Evolutionary conservation across 1,140 invertebrate species (phyloP).

Genomic region (Parasteatoda tepidariorum): DNA sequence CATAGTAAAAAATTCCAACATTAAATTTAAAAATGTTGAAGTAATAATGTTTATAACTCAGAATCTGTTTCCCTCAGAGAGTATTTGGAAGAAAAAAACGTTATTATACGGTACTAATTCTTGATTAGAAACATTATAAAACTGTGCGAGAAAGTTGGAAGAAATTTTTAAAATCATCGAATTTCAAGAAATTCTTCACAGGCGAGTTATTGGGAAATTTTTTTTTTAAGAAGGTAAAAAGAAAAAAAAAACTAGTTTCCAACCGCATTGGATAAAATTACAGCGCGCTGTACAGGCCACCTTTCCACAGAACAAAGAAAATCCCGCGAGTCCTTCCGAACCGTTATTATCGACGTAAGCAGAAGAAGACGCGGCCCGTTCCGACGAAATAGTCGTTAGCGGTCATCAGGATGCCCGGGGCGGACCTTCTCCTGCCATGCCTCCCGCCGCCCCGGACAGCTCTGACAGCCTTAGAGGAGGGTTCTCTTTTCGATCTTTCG

Average conservation of each 20-base stretch:
- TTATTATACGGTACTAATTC: too few relatives aligned
- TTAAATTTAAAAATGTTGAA: too few relatives aligned
- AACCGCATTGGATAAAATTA: neutral
- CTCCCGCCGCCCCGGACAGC: neutral
- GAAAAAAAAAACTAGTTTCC: neutral
- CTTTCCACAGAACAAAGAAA: slow-evolving; percentile 28
- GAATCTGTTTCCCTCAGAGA: too few relatives aligned
- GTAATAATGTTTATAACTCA: too few relatives aligned
- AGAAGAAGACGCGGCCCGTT: slow-evolving; percentile 7
- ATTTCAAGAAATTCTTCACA: too few relatives aligned
- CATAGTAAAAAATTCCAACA: too few relatives aligned
- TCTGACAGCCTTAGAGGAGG: slow-evolving; percentile 7
- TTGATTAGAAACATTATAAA: too few relatives aligned
- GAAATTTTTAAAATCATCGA: too few relatives aligned
- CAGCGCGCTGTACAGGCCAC: neutral
- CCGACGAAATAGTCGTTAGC: slow-evolving; percentile 9
- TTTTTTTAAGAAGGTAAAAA: neutral
- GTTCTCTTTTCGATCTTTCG: slow-evolving; percentile 44
- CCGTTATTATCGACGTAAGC: slow-evolving; percentile 25
- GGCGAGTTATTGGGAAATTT: too few relatives aligned
- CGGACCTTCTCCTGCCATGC: slow-evolving; percentile 20
- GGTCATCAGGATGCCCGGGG: slow-evolving; percentile 21
- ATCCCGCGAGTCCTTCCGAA: slow-evolving; percentile 12
- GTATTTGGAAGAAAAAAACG: too few relatives aligned
- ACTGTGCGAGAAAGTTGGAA: too few relatives aligned